Evolutionary conservation across 2,113 vertebrate species (phyloP), one percentile per base, ranked within the genome.

Genomic region (Bujurquina vittata): DNA sequence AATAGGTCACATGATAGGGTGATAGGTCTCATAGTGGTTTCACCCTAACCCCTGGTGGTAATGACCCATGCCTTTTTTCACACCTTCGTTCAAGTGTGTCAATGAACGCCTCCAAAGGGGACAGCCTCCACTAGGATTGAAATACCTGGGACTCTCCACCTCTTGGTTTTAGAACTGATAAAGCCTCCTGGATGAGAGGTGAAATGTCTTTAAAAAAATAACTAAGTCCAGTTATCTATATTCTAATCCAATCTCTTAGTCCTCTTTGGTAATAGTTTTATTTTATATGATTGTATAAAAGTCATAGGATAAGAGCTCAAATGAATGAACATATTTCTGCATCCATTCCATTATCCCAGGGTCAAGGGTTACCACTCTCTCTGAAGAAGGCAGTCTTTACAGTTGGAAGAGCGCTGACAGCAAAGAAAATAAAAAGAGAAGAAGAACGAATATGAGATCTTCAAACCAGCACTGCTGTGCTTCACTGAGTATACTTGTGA

Each of bases 281-380:
- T 40, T 75, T 10, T 3, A 75, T 76, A 20, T 31, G 9, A 22
- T 4, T 31, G 8, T 29, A 7, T 23, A 10, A 52, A 78, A 60
- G 31, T 63, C 55, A 49, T 58, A 22, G 22, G 60, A 17, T n/a
- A 2, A 72, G 10, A 33, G 46, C 67, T 54, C 31, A 46, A 72
- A 79, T 3, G 5, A 20, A 18, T 22, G 5, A 57, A 59, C 14
- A 3, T 29, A 23, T 67, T 52, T 78, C 22, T 4, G 5, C 61
- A 35, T 54, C 14, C 90, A 83, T 77, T 94, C 94, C 94, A 94
- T 94, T 61, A 80, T 87, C 10, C 65, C 72, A 57, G 75, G 85
- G 62, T 92, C 76, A 12, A 76, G 54, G 75, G 77, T 76, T 31
- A 76, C 75, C 81, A 83, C 80, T 33, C 52, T 76, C 14, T 29